Evolutionary conservation across 2,797 vertebrate genomes (phyloP).

Genomic region (Hylomyscus alleni): DNA sequence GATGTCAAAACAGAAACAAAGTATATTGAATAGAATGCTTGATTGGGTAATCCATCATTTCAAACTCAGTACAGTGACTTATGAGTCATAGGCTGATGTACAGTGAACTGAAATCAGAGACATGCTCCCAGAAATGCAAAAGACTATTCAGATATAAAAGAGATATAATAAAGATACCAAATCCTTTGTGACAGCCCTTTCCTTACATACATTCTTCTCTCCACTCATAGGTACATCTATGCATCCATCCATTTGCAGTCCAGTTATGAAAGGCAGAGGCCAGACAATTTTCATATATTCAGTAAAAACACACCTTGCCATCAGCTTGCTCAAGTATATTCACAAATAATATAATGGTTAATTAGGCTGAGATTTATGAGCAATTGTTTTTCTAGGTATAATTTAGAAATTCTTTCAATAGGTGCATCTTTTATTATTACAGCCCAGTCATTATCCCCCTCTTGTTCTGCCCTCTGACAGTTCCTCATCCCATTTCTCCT

Average conservation of each 20-base stretch:
- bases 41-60: conserved; percentile 59
- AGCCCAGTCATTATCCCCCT: not conserved
- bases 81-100: conserved; percentile 50
- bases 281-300: not conserved
- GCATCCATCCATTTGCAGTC: not conserved
- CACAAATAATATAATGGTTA: not conserved
- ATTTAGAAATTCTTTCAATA: conserved; percentile 52
- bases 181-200: not conserved
- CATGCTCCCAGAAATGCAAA: conserved; percentile 4
- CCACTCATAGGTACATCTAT: not conserved
- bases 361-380: not conserved
- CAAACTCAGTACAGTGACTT: conserved; percentile 56
- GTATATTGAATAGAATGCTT: not conserved
- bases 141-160: conserved; percentile 4
- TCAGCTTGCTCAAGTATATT: not conserved
- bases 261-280: not conserved
- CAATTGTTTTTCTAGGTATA: not conserved
- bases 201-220: not conserved
- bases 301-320: not conserved
- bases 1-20: not conserved
- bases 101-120: conserved; percentile 20
- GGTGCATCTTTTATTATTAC: not conserved
- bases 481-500: not conserved
- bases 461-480: not conserved
- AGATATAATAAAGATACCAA: not conserved